Conservation (phyloP, 2,888 invertebrate genomes). For the Xanthia icteritia region DNA sequence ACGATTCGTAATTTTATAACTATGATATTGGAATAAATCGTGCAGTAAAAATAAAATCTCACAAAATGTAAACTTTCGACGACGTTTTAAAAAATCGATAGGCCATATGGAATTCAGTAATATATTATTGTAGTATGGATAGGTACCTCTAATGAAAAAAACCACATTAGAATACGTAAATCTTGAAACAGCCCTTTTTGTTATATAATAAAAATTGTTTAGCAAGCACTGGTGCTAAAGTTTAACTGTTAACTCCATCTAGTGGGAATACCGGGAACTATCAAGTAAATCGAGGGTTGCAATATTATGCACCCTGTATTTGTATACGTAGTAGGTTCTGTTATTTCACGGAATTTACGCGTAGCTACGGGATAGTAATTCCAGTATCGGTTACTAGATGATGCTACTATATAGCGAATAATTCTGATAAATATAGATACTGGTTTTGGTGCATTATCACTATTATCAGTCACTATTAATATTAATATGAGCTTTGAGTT, state of each 20-base stretch:
- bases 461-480: neutral
- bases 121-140: too few relatives aligned
- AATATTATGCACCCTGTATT: slow-evolving; percentile 26
- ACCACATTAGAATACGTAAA: neutral
- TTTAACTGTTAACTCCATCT: slow-evolving; percentile 43
- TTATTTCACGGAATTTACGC: neutral
- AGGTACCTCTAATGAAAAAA: neutral
- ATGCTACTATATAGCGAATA: neutral
- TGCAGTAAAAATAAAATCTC: neutral
- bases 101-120: neutral
- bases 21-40: neutral
- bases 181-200: neutral
- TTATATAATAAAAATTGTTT: neutral
- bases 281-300: slow-evolving; percentile 36
- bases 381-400: slow-evolving; percentile 31
- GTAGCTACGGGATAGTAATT: neutral
- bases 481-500: neutral
- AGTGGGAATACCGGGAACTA: slow-evolving; percentile 15
- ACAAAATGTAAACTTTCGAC: neutral
- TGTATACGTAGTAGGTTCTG: neutral
- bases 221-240: neutral
- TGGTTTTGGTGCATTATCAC: neutral
- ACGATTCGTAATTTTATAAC: neutral
- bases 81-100: neutral
- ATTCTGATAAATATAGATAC: neutral